Evolutionary conservation across 2,797 vertebrate species (phyloP).

Genomic region (Craterocephalus amniculus): DNA sequence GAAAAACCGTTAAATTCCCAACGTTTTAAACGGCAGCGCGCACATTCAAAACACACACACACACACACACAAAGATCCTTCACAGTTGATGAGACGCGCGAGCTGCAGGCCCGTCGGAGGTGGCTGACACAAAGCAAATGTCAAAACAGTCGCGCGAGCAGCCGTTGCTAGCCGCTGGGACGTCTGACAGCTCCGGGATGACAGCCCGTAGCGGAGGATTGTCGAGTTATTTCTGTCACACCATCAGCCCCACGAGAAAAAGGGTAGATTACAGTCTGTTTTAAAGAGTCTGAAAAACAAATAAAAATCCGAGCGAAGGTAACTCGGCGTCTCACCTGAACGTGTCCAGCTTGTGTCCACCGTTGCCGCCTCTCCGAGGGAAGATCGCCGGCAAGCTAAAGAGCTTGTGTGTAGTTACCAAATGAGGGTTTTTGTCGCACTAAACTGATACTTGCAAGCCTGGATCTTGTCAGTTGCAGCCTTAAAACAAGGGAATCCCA

Average conservation of each 20-base stretch:
- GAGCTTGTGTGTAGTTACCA: slow-evolving; percentile 19
- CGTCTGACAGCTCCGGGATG: slow-evolving; percentile 36
- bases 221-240: slow-evolving; percentile 1
- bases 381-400: slow-evolving; percentile 34
- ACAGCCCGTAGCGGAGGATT: slow-evolving; percentile 12
- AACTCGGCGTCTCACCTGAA: slow-evolving; percentile 56
- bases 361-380: slow-evolving; percentile 50
- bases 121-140: slow-evolving; percentile 74
- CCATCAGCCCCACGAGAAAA: slow-evolving; percentile 5
- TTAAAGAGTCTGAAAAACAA: background rate
- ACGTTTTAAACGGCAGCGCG: slow-evolving; percentile 3
- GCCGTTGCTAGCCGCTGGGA: slow-evolving; percentile 35
- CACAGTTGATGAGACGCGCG: slow-evolving; percentile 1
- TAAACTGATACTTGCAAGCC: slow-evolving; percentile 10
- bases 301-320: background rate
- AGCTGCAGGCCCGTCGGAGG: slow-evolving; percentile 38
- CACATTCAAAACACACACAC: slow-evolving; percentile 1
- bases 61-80: background rate
- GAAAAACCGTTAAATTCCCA: slow-evolving; percentile 18
- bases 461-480: background rate
- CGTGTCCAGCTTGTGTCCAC: slow-evolving; percentile 16
- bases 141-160: slow-evolving; percentile 49
- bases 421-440: background rate
- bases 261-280: background rate
- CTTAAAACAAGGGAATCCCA: slow-evolving; percentile 61